Conservation (phyloP, 2,113 vertebrate species). For the Alces alces region DNA sequence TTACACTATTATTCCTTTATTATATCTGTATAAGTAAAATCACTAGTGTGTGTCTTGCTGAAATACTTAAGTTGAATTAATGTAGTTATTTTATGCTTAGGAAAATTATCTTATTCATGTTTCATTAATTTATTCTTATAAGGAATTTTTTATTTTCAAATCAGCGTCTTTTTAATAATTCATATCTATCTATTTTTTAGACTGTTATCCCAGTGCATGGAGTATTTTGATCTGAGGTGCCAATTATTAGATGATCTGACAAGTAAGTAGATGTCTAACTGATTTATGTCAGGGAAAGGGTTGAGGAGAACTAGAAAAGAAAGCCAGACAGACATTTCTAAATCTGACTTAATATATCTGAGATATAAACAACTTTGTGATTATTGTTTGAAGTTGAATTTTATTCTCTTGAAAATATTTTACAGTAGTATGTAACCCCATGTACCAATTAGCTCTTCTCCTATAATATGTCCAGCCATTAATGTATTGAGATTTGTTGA, state of each 20-base stretch:
- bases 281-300: background rate
- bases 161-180: constrained; percentile 1
- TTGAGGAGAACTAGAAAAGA: background rate
- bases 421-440: background rate
- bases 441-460: background rate
- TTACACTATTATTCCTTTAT: background rate
- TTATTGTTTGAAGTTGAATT: constrained; percentile 4
- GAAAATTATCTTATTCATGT: background rate
- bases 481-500: background rate
- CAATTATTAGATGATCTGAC: constrained; percentile 97
- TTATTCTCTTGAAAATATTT: constrained; percentile 5
- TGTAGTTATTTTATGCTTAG: background rate
- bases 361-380: background rate
- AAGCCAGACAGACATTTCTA: background rate
- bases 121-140: constrained; percentile 14
- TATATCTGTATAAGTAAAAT: background rate
- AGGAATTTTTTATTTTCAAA: constrained; percentile 40
- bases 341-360: background rate
- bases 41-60: background rate
- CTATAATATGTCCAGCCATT: background rate
- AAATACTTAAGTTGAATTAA: constrained; percentile 7
- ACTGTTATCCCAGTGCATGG: constrained; percentile 95
- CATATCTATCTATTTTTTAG: constrained; percentile 77
- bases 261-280: constrained; percentile 84
- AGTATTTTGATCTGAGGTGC: constrained; percentile 98